Evolutionary conservation across 1,140 invertebrate species (phyloP).

Genomic region (Latrodectus geometricus): DNA sequence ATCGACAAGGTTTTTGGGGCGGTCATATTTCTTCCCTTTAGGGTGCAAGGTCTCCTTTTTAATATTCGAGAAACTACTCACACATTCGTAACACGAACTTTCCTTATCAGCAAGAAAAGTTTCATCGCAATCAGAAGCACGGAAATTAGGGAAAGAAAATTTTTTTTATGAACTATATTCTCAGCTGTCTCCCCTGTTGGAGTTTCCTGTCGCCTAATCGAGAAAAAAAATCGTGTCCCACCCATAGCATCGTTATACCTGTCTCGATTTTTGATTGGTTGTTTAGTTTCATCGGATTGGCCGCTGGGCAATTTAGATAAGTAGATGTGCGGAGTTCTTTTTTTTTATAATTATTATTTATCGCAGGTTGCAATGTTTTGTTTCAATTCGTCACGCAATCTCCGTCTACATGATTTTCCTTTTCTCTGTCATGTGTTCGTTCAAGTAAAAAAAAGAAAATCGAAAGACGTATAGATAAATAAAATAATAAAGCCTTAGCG

Average conservation of each 20-base stretch:
- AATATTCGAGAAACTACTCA: background rate
- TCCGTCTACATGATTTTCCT: constrained; percentile 8
- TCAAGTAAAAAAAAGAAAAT: background rate
- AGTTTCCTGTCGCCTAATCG: constrained; percentile 37
- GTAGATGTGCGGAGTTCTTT: constrained; percentile 32
- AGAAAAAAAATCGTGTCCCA: constrained; percentile 33
- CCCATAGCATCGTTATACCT: constrained; percentile 27
- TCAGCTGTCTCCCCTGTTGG: background rate
- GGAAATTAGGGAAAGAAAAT: constrained; percentile 42
- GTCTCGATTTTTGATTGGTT: constrained; percentile 58
- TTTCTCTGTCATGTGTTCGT: constrained; percentile 8
- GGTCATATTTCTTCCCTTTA: constrained; percentile 21
- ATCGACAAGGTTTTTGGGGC: constrained; percentile 8
- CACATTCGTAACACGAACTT: constrained; percentile 29
- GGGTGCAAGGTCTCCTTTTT: constrained; percentile 7
- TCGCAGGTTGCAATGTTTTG: constrained; percentile 8
- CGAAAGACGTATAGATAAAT: background rate
- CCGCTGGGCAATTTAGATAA: constrained; percentile 50
- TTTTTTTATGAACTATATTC: constrained; percentile 8
- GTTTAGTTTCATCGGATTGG: constrained; percentile 21
- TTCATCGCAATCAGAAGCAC: constrained; percentile 4
- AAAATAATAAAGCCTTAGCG: background rate
- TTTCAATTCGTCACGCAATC: constrained; percentile 13
- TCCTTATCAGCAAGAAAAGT: constrained; percentile 13
- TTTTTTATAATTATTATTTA: background rate